Conservation (phyloP, 2,797 vertebrate genomes). For the Holocentrus rufus region DNA sequence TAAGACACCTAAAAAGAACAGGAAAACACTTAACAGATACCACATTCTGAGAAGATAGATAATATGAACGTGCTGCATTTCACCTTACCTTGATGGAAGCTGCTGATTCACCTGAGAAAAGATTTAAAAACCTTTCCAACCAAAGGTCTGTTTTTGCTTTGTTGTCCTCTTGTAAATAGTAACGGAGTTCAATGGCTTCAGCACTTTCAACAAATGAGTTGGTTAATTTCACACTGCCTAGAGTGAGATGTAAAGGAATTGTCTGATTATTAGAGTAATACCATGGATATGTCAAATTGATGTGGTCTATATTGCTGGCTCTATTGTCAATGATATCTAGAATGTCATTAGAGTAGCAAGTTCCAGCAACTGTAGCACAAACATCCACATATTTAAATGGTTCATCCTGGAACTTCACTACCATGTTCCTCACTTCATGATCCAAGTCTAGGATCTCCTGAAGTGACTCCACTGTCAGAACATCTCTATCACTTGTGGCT, state of each 20-base stretch:
- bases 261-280: constrained; percentile 15
- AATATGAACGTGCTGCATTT: background rate
- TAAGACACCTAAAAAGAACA: constrained; percentile 77
- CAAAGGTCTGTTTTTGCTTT: constrained; percentile 62
- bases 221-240: constrained; percentile 68
- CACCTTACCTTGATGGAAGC: constrained; percentile 63
- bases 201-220: constrained; percentile 64
- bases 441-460: constrained; percentile 78
- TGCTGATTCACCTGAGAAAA: constrained; percentile 59
- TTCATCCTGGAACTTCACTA: background rate
- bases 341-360: constrained; percentile 78
- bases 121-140: constrained; percentile 69
- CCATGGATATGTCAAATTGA: constrained; percentile 66
- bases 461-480: constrained; percentile 72
- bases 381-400: constrained; percentile 64
- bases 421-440: constrained; percentile 61
- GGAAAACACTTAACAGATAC: background rate
- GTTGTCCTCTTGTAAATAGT: constrained; percentile 68
- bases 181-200: constrained; percentile 76
- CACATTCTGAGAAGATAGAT: background rate
- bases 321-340: constrained; percentile 61
- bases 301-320: constrained; percentile 20
- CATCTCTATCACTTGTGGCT: constrained; percentile 54
- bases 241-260: constrained; percentile 60
- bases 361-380: constrained; percentile 70